Percentiles rank a stretch among this genome's conserved stretches.
Conservation (phyloP, 2,113 vertebrate species). For the Hyla sarda region DNA sequence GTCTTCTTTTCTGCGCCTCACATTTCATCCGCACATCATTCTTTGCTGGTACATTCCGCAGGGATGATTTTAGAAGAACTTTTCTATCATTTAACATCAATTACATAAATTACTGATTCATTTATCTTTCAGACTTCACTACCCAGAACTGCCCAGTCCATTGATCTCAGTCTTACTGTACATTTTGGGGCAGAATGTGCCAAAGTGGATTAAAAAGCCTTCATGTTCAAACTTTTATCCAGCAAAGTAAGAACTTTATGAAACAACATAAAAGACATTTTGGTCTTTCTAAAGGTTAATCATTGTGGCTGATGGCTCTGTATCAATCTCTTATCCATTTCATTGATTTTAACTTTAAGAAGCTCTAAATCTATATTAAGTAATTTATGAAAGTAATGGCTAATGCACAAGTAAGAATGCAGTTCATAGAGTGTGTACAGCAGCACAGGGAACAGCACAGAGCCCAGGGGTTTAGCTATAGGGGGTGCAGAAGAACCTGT, state of each 20-base stretch:
- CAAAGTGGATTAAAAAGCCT: not conserved
- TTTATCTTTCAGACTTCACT: not conserved
- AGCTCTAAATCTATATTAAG: not conserved
- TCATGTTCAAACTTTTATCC: not conserved
- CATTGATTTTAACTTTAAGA: not conserved
- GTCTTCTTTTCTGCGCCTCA: not conserved
- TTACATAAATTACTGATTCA: conserved; percentile 8
- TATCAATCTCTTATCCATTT: not conserved
- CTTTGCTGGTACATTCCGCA: conserved; percentile 10
- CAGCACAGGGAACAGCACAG: not conserved
- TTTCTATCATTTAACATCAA: conserved; percentile 23
- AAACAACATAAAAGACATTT: not conserved
- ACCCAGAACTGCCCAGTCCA: not conserved
- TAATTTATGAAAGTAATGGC: not conserved
- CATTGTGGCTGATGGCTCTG: not conserved
- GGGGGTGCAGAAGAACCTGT: too few relatives aligned
- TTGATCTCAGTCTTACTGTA: not conserved
- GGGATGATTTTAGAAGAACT: not conserved
- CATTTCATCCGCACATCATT: not conserved
- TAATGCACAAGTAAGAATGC: too few relatives aligned
- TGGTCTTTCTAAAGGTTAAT: not conserved
- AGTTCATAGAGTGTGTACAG: too few relatives aligned
- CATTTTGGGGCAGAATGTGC: not conserved
- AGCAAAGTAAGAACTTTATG: not conserved
- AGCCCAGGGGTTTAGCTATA: not conserved